phyloP scores from a whole-genome alignment of 1,140 invertebrate genomes.

The Chironomus tepperi region DNA sequence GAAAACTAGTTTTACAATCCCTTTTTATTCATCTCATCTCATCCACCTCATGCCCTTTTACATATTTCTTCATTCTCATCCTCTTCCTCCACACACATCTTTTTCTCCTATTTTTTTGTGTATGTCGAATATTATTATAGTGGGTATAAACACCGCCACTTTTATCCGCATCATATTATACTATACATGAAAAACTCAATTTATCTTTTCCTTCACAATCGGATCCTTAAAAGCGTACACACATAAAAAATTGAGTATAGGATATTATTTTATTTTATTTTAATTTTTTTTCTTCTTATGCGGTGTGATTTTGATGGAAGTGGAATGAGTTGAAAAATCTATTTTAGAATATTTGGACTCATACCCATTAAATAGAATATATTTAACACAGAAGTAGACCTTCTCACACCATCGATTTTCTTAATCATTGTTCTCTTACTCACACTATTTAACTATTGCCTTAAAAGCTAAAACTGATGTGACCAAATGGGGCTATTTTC shows the following conservation, averaged over 20 bases:
- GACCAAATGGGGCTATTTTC: slow-evolving; percentile 6
- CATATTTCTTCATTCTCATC: background rate
- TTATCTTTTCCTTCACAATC: background rate
- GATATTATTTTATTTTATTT: too few species aligned
- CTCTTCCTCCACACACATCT: background rate
- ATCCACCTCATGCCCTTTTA: background rate
- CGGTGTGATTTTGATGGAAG: too few species aligned
- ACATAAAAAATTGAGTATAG: too few species aligned
- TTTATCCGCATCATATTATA: background rate
- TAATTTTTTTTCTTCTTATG: too few species aligned
- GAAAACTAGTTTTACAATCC: slow-evolving; percentile 1
- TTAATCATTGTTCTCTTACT: background rate
- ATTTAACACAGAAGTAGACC: background rate
- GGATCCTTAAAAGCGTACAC: slow-evolving; percentile 4
- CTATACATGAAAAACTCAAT: background rate
- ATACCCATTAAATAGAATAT: too few species aligned
- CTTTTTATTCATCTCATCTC: background rate
- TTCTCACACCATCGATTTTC: background rate
- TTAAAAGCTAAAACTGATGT: background rate
- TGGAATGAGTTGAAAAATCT: too few species aligned
- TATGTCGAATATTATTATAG: too few species aligned
- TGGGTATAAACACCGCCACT: background rate
- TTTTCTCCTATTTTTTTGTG: too few species aligned
- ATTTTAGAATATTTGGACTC: too few species aligned
- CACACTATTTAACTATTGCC: background rate